phyloP scores from a whole-genome alignment of 2,888 invertebrate species.

The Cantharis rustica region DNA sequence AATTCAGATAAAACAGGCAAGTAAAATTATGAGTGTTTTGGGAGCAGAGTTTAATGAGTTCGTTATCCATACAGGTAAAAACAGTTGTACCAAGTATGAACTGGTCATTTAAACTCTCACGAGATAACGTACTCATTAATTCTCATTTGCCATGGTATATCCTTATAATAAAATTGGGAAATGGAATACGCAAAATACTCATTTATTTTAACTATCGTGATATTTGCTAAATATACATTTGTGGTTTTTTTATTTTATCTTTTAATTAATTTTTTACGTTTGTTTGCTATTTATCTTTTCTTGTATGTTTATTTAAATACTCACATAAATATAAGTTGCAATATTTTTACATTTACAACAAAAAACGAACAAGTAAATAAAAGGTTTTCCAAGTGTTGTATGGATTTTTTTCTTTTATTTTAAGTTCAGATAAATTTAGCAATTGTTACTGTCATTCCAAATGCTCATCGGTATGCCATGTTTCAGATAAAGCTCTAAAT shows the following conservation, averaged over 20 bases:
- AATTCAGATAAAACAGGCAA: conserved; percentile 35
- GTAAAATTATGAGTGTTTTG: conserved; percentile 39
- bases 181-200: conserved; percentile 19
- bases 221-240: neutral
- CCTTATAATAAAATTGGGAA: conserved; percentile 36
- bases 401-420: neutral
- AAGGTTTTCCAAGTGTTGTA: neutral
- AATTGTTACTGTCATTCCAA: neutral
- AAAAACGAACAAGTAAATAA: neutral
- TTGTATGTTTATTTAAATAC: neutral
- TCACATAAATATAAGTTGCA: neutral
- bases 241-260: neutral
- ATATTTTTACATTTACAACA: neutral
- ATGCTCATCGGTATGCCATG: neutral
- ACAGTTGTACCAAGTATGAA: conserved; percentile 42
- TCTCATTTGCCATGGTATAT: conserved; percentile 40
- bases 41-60: conserved; percentile 46
- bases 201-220: conserved; percentile 11
- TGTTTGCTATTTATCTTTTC: neutral
- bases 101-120: conserved; percentile 41
- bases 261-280: neutral
- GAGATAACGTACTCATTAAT: conserved; percentile 45
- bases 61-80: conserved; percentile 43
- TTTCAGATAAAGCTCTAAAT: neutral
- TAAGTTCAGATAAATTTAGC: neutral